Conservation (phyloP, 1,140 invertebrate species). For the Drosophila sechellia region DNA sequence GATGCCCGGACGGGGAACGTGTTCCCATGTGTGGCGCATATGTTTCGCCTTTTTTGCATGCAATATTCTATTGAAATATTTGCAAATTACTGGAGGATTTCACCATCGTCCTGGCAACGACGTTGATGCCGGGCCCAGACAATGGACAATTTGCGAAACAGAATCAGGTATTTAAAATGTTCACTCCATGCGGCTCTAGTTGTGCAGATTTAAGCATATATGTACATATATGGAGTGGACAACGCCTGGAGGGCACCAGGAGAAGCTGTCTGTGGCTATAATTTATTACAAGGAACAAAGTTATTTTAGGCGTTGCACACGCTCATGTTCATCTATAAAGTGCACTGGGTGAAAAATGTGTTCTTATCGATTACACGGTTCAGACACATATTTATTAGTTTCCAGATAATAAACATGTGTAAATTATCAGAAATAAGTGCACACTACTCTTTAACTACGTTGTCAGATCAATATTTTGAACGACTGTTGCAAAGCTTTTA, state of each 20-base stretch:
- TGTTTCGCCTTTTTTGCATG: slow-evolving; percentile 58
- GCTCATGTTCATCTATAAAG: slow-evolving; percentile 10
- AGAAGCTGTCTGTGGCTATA: slow-evolving; percentile 66
- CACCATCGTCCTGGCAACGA: slow-evolving; percentile 33
- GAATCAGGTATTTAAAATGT: slow-evolving; percentile 77
- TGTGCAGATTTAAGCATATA: slow-evolving; percentile 43
- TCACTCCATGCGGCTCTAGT: slow-evolving; percentile 44
- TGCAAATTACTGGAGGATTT: slow-evolving; percentile 70
- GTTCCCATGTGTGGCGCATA: slow-evolving; percentile 57
- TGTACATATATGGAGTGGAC: slow-evolving; percentile 6
- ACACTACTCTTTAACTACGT: too few relatives aligned
- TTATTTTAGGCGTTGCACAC: slow-evolving; percentile 72
- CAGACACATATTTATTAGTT: not conserved
- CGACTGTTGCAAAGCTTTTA: too few relatives aligned
- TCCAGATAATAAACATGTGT: too few relatives aligned
- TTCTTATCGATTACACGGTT: not conserved
- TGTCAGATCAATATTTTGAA: too few relatives aligned
- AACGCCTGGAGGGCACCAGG: slow-evolving; percentile 27
- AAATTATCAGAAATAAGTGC: too few relatives aligned
- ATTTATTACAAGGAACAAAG: slow-evolving; percentile 66
- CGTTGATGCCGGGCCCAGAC: slow-evolving; percentile 49
- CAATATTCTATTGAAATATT: slow-evolving; percentile 80
- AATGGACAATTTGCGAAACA: slow-evolving; percentile 62
- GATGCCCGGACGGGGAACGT: slow-evolving; percentile 29
- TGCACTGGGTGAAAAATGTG: slow-evolving; percentile 7